Base-by-base conservation (phyloP, 2,113 vertebrate species). In the Otus sunia region DNA sequence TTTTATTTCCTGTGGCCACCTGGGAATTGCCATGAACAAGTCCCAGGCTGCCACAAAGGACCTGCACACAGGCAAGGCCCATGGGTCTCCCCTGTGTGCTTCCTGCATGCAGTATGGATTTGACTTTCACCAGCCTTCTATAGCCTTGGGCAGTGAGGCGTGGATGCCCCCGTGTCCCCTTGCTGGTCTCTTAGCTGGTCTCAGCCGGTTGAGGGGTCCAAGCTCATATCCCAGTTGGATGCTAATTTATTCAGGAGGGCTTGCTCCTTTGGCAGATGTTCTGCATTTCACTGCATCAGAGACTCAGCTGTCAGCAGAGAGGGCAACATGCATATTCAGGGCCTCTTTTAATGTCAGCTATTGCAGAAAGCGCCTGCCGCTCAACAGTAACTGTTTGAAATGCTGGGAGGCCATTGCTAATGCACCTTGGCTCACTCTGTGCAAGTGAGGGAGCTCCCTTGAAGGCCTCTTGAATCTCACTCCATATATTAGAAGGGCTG, bases 231-330 rank as follows among this genome's bases (percentile, higher is more conserved):
- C 66, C 6, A 2, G 18, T 15, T 75, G 68, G 53, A 72, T 73
- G 55, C 18, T 92, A 34, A 76, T 96, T 79, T 90, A 91, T 90
- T 69, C 77, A 88, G 53, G 26, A 94, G 59, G 56, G 43, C 52
- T 92, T 89, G 58, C n/a, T 95, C 20, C 73, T 92, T 89, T 82
- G 80, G 58, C 69, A 89, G 73, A 79, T 79, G 58, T 62, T 95
- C 60, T 82, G 77, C 58, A 55, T 92, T 95, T 96, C 45, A 34
- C n/a, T 47, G 6, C 66, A 59, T 86, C 4, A 8, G 77, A 63
- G 66, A 59, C 41, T 95, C 36, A 69, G 74, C 77, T 94, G 71
- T 83, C 91, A 94, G 86, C 66, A 94, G 66, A 76, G 86, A 90
- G 53, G 77, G 30, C 37, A 94, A 34, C 50, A 55, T 55, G 49